Percentiles rank a stretch among this genome's conserved stretches.
Conservation (phyloP, 1,140 invertebrate species). For the Trichonephila inaurata region DNA sequence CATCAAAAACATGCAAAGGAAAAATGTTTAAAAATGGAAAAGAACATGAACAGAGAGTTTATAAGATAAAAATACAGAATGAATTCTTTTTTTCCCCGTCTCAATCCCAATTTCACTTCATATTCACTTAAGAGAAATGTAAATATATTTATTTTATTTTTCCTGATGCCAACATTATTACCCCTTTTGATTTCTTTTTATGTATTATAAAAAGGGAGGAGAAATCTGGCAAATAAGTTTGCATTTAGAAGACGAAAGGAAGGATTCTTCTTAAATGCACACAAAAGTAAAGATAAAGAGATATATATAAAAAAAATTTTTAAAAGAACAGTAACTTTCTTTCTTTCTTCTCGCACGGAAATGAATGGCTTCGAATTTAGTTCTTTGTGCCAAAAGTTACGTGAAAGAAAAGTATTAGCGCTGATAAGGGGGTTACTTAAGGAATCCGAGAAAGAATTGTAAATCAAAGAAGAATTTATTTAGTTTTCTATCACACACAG, state of each 20-base stretch:
- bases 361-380: constrained; percentile 9
- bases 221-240: constrained; percentile 61
- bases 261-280: background rate
- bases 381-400: background rate
- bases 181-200: constrained; percentile 60
- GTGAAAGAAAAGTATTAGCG: background rate
- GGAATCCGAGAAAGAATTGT: constrained; percentile 46
- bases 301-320: too few species aligned
- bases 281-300: background rate
- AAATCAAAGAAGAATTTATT: constrained; percentile 53
- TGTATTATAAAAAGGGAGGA: constrained; percentile 28
- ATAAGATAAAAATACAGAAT: background rate
- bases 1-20: constrained; percentile 61
- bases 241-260: constrained; percentile 48
- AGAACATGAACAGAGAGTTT: background rate
- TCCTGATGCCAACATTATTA: constrained; percentile 50
- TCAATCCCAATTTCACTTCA: constrained; percentile 61
- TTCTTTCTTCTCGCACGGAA: background rate
- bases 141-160: constrained; percentile 30
- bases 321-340: background rate
- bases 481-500: constrained; percentile 15
- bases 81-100: constrained; percentile 50
- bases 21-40: constrained; percentile 65
- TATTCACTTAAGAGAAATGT: constrained; percentile 24
- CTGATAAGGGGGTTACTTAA: constrained; percentile 17